Evolutionary conservation across 2,888 invertebrate genomes (phyloP), one percentile per base, ranked within the genome.

Genomic region (Temnothorax rugatulus): DNA sequence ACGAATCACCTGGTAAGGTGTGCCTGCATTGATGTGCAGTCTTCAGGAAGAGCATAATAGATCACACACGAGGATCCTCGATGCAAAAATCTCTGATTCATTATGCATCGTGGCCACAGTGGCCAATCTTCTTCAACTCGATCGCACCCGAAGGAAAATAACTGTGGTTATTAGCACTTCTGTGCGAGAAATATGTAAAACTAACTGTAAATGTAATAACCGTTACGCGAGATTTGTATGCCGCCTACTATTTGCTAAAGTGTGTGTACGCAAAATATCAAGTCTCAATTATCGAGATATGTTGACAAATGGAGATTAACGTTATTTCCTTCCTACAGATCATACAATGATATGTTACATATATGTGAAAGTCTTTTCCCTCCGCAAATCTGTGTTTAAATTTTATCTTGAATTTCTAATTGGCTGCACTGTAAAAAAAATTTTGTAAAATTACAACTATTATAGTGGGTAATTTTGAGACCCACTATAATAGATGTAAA

Each of bases 1-100:
- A 89, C 85, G 83, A 84, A 87, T 83, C 64, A 75, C 74, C 88
- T 59, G 9, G 59, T 68, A 57, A 88, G 85, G 74, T 79, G 85
- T 82, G 81, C 75, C 74, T 61, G 63, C 74, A 54, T 66, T 79
- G 66, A 84, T 64, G 66, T 83, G 81, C 76, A 69, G 71, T 74
- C 85, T 75, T 75, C 63, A 77, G 3, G 21, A 47, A 5, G 29
- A 64, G n/a, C 41, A 66, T 66, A 77, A 77, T 54, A 77, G 50
- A 52, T 52, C 29, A 75, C 25, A 41, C 5, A 13, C 41, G 38
- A 50, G 11, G n/a, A 52, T 66, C 41, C n/a, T 25, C 2, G 25
- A 11, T 29, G 34, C 47, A 29, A 47, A n/a, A 44, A 25, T 59
- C 69, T 44, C 18, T 21, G 29, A 69, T 52, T 44, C 44, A 69